phyloP scores from a whole-genome alignment of 92 coral and sea anemone genomes.

The Palythoa grandiflora region DNA sequence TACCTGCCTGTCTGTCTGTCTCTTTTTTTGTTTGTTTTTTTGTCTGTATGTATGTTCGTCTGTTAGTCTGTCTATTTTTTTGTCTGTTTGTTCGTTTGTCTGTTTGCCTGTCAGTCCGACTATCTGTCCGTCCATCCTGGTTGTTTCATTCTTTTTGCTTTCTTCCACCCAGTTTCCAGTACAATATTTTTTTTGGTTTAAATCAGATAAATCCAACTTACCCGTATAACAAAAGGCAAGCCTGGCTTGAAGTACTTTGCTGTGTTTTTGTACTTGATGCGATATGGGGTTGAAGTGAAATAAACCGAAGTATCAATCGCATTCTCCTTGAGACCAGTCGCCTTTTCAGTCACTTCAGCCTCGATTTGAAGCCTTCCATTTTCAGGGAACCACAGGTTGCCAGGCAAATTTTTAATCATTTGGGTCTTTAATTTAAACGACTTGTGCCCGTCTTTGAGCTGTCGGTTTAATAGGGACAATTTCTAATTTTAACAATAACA shows the following conservation, averaged over 20 bases:
- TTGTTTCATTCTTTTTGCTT: background rate
- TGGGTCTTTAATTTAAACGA: slow-evolving; percentile 6
- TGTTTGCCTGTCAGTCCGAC: no score
- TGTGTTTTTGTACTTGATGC: slow-evolving; percentile 79
- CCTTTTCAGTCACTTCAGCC: slow-evolving; percentile 79
- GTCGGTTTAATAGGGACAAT: background rate
- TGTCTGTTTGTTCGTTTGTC: no score
- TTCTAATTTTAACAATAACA: background rate
- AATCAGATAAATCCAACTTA: background rate
- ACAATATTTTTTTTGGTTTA: background rate
- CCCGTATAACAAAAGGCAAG: slow-evolving; percentile 90
- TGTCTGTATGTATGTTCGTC: no score
- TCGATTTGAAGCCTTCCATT: slow-evolving; percentile 79
- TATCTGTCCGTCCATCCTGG: background rate
- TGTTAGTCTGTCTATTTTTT: no score
- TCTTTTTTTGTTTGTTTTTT: no score
- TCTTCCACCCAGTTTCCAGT: no score
- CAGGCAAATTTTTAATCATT: slow-evolving; percentile 54
- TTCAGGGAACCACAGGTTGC: slow-evolving; percentile 90
- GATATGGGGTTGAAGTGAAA: slow-evolving; percentile 85
- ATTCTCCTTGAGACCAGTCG: slow-evolving; percentile 79
- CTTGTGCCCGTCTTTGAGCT: slow-evolving; percentile 50
- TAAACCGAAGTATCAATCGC: slow-evolving; percentile 76
- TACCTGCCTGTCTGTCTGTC: no score
- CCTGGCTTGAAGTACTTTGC: slow-evolving; percentile 92